phyloP scores from a whole-genome alignment of 2,113 vertebrate species.

The Phylloscopus trochiloides region DNA sequence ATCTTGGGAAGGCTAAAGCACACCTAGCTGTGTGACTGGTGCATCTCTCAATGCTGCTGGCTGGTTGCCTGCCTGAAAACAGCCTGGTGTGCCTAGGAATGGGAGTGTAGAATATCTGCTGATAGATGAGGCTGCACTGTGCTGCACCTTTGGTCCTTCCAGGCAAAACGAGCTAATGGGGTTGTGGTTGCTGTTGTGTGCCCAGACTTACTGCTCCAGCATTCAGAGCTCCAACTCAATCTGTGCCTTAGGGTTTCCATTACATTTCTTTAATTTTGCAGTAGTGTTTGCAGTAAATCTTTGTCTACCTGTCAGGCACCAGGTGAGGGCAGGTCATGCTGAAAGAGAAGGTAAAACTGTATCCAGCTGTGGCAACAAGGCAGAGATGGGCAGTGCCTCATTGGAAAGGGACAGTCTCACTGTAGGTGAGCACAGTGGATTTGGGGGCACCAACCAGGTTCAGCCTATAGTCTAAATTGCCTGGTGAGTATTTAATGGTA shows the following conservation, averaged over 20 bases:
- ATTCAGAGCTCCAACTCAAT: background rate
- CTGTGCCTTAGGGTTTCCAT: background rate
- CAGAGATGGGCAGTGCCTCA: background rate
- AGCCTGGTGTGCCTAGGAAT: rapidly evolving
- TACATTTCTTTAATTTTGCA: background rate
- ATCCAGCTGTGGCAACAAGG: rapidly evolving
- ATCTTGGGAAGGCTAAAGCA: background rate
- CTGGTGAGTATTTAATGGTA: background rate
- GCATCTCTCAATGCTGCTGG: background rate
- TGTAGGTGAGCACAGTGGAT: background rate
- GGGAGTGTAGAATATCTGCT: background rate
- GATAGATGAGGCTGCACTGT: background rate
- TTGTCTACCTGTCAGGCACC: background rate
- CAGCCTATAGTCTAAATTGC: background rate
- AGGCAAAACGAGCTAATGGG: background rate
- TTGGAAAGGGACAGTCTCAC: background rate
- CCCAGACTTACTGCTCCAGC: background rate
- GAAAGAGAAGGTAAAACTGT: background rate
- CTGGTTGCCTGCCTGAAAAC: background rate
- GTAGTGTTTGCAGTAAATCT: background rate
- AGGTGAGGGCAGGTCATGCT: background rate
- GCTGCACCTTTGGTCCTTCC: background rate
- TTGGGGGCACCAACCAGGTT: background rate
- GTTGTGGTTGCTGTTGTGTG: background rate
- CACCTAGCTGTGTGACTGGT: background rate